Conservation (phyloP, 2,888 invertebrate species). For the Linyphia triangularis region DNA sequence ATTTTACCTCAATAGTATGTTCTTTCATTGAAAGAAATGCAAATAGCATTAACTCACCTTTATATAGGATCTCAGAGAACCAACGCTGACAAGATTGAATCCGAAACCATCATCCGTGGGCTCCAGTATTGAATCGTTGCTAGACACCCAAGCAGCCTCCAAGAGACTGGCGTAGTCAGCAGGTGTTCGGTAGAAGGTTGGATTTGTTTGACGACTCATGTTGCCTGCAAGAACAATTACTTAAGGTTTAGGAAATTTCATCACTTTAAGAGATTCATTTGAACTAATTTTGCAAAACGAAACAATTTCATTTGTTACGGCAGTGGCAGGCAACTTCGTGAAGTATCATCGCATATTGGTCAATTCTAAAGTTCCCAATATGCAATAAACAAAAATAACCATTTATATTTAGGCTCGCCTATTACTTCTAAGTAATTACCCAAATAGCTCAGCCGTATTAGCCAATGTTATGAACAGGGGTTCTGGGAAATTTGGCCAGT, state of each 20-base stretch:
- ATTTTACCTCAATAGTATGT: too few relatives aligned
- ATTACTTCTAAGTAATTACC: too few relatives aligned
- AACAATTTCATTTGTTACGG: background rate
- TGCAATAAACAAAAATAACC: too few relatives aligned
- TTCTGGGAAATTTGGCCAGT: too few relatives aligned
- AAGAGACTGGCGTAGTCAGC: conserved; percentile 80
- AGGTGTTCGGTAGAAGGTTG: conserved; percentile 80
- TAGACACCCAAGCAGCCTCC: conserved; percentile 70
- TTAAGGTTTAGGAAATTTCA: background rate
- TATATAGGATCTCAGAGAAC: conserved; percentile 61
- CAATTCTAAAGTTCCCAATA: background rate
- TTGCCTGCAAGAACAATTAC: conserved; percentile 77
- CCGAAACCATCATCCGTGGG: conserved; percentile 41
- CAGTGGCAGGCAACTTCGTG: background rate
- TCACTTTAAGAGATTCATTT: background rate
- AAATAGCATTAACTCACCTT: conserved; percentile 33
- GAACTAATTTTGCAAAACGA: background rate
- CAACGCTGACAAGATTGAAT: conserved; percentile 35
- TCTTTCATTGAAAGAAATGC: too few relatives aligned
- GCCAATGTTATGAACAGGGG: too few relatives aligned
- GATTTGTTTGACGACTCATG: conserved; percentile 78
- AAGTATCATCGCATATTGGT: background rate
- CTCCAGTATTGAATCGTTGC: conserved; percentile 25
- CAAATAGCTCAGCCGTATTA: too few relatives aligned
- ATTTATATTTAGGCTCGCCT: too few relatives aligned